Evolutionary conservation across 1,140 invertebrate genomes (phyloP).

Genomic region (Leptinotarsa lineolata): DNA sequence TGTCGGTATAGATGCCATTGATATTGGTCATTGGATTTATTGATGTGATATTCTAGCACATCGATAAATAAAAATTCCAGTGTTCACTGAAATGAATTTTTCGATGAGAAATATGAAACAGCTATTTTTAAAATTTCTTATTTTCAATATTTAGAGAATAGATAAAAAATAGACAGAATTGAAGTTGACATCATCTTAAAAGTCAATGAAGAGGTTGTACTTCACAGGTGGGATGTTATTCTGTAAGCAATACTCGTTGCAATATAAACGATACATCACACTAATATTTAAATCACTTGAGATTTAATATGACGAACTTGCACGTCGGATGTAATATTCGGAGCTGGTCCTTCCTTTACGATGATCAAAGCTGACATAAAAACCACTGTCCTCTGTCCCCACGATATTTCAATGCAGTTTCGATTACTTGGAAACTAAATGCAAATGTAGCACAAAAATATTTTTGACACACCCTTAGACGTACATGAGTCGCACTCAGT

Average conservation of each 20-base stretch:
- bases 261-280: background rate
- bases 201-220: background rate
- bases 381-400: slow-evolving; percentile 4
- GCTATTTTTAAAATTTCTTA: no score
- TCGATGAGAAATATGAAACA: background rate
- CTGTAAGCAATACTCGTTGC: background rate
- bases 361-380: slow-evolving; percentile 8
- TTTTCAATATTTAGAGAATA: no score
- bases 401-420: slow-evolving; percentile 11
- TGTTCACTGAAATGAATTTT: background rate
- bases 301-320: background rate
- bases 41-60: background rate
- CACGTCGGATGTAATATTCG: background rate
- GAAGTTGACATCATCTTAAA: no score
- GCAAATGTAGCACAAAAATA: slow-evolving; percentile 3
- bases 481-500: background rate
- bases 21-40: background rate
- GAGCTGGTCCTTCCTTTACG: slow-evolving; percentile 9
- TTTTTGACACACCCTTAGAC: slow-evolving; percentile 1
- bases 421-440: slow-evolving; percentile 9
- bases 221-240: background rate
- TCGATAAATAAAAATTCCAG: slow-evolving; percentile 15
- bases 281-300: background rate
- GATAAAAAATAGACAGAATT: no score
- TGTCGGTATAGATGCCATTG: background rate